Base-by-base conservation (phyloP, 2,888 invertebrate genomes). In the Drosophila vallismaia region DNA sequence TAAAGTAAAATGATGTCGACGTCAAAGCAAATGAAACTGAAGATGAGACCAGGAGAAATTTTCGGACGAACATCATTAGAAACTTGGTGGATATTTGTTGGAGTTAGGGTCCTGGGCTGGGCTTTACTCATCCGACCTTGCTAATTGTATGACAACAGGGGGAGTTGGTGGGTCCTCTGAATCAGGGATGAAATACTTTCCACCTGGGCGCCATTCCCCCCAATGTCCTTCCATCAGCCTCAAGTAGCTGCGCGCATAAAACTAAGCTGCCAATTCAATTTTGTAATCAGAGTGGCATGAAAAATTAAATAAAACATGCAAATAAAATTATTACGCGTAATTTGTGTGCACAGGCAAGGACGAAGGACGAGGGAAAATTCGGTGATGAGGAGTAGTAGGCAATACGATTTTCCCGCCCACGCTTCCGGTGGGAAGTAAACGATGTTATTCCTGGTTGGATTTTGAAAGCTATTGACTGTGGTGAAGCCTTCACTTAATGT, bases 191-290 rank as follows among this genome's bases (percentile, higher is more conserved):
- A 28, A 49, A 33, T 48, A 9, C 53, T 36, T 31, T 29, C 52
- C 51, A 67, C 59, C 59, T 63, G 48, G 29, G 42, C 52, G 38
- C 24, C 46, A 58, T 38, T 33, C 55, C 40, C 51, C 73, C 74
- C 68, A 63, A 59, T 49, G 49, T 44, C 24, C 19, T 29, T 71
- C 72, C 66, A 63, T 64, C 46, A 46, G 40, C 24, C 9, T 29
- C 75, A 79, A 79, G 82, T 82, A 75, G 79, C 79, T 75, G 71
- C 75, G 75, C 63, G 68, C 74, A 71, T 75, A 78, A 77, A 86
- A 85, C 86, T 86, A 87, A 83, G 86, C 86, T 87, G 85, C 79
- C 86, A 87, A 85, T 87, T 88, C 83, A 86, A 87, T 87, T 87
- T 88, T 70, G 78, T 81, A 88, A 79, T 87, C 84, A 82, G 83